Evolutionary conservation across 2,888 invertebrate species (phyloP).

Genomic region (Molorchus minor): DNA sequence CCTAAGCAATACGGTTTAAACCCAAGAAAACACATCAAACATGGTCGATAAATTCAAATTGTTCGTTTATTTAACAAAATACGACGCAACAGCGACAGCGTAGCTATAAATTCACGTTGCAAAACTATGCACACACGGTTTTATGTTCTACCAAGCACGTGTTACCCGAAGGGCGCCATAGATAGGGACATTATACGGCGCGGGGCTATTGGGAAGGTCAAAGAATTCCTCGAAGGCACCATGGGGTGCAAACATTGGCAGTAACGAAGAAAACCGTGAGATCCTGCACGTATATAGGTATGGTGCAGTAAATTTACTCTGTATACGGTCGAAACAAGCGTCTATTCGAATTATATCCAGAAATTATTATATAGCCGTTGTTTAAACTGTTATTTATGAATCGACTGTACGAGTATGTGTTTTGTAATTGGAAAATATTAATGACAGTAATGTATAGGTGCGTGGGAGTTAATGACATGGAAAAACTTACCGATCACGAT

Average conservation of each 20-base stretch:
- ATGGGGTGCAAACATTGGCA: conserved; percentile 41
- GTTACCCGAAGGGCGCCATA: conserved; percentile 41
- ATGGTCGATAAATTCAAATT: conserved; percentile 29
- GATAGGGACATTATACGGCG: conserved; percentile 35
- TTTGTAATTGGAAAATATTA: conserved; percentile 12
- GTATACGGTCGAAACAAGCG: conserved; percentile 12
- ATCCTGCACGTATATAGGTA: conserved; percentile 15
- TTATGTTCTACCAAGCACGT: conserved; percentile 27
- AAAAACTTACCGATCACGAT: conserved; percentile 5
- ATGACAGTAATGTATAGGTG: conserved; percentile 18
- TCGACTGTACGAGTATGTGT: background rate
- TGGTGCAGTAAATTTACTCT: conserved; percentile 14
- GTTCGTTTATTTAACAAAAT: conserved; percentile 32
- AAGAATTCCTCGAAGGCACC: conserved; percentile 37
- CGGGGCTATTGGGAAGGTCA: conserved; percentile 31
- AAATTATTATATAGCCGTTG: conserved; percentile 12
- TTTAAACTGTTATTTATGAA: conserved; percentile 12
- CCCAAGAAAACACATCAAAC: conserved; percentile 36
- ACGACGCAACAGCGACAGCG: conserved; percentile 27
- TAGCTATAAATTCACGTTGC: conserved; percentile 33
- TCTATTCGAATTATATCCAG: conserved; percentile 23
- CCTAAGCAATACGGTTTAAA: conserved; percentile 13
- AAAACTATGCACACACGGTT: conserved; percentile 12
- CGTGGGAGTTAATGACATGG: background rate
- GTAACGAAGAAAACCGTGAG: conserved; percentile 34